These are phyloP conservation scores for Phaenicophaeus curvirostris DNA, from an alignment of 2,797 vertebrate species.

Conservation along the genomic window DNA sequence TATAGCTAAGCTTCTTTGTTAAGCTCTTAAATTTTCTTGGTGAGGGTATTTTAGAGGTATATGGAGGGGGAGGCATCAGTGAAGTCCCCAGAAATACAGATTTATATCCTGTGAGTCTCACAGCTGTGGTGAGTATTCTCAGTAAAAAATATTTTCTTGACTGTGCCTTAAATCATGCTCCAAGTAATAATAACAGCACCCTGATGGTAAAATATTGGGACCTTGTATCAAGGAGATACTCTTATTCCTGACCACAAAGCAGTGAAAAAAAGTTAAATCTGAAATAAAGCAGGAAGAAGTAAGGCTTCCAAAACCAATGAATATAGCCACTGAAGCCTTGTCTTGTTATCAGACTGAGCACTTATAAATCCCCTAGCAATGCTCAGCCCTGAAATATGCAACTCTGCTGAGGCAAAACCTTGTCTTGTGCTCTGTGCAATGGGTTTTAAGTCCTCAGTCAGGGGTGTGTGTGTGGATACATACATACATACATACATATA, in stretches of 20 bases:
- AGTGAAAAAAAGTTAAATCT: neutral
- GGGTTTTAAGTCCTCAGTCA: neutral
- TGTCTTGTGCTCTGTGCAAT: neutral
- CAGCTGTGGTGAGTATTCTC: neutral
- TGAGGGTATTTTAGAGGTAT: neutral
- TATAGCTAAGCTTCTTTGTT: neutral
- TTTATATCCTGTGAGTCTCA: neutral
- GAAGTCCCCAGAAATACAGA: neutral
- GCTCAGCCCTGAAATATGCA: neutral
- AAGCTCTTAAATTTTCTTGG: neutral
- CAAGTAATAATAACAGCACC: neutral
- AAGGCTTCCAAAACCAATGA: neutral
- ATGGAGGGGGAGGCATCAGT: neutral
- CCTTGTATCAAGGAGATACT: neutral
- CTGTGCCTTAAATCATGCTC: neutral
- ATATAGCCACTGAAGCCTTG: neutral
- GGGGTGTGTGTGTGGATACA: too few relatives aligned
- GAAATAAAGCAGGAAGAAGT: neutral
- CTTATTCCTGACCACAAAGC: neutral
- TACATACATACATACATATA: too few relatives aligned
- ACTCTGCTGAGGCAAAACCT: neutral
- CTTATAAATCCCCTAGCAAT: neutral
- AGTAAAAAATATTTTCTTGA: neutral
- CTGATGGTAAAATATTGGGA: neutral
- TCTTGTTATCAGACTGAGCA: neutral